A percentile compares a stretch with the other conserved stretches of the same genome.
These are phyloP conservation scores for Penaeus monodon DNA, from an alignment of 2,888 invertebrate species.

Conservation along the genomic window DNA sequence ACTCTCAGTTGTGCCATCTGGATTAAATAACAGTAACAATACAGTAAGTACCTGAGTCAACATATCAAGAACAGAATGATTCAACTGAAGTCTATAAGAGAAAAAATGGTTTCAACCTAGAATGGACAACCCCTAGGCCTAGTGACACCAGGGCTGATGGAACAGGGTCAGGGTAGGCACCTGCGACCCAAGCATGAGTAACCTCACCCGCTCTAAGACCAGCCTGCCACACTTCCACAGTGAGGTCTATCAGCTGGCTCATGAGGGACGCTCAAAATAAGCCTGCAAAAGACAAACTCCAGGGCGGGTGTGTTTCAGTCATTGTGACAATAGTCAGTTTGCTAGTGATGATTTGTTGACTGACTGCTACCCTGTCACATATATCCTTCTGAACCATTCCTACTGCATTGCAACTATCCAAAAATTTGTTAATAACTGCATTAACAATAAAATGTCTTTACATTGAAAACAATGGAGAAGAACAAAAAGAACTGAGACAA, in stretches of 20 bases:
- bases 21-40: conserved; percentile 1
- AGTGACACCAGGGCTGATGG: neutral
- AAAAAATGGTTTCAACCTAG: neutral
- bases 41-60: conserved; percentile 1
- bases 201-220: conserved; percentile 32
- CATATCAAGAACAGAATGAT: neutral
- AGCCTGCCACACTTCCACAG: conserved; percentile 24
- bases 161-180: conserved; percentile 23
- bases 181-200: conserved; percentile 5
- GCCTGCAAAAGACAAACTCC: conserved; percentile 51
- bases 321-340: neutral
- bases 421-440: too few species aligned
- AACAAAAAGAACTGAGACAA: too few species aligned
- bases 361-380: neutral
- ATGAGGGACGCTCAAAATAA: conserved; percentile 22
- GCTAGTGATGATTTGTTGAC: too few species aligned
- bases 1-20: neutral
- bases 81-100: neutral
- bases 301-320: conserved; percentile 32
- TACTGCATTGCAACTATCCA: neutral
- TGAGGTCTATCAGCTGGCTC: conserved; percentile 37
- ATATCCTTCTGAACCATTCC: neutral
- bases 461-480: too few species aligned
- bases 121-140: conserved; percentile 12
- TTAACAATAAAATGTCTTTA: too few species aligned